Conservation (phyloP, 1,140 invertebrate species). For the Ectropis grisescens region DNA sequence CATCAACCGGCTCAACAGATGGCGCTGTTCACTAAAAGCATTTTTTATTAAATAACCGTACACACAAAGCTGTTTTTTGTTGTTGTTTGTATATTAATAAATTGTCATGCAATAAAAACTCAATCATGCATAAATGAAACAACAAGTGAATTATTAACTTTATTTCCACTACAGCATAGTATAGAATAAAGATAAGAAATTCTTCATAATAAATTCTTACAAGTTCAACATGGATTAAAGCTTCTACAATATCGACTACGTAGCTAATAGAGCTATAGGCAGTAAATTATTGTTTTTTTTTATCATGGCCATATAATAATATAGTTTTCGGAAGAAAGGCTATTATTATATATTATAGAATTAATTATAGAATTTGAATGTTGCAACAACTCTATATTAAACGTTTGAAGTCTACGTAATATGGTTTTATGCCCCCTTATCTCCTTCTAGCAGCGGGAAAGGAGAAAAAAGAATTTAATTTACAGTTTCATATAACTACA, state of each 20-base stretch:
- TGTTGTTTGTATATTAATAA: too few species aligned
- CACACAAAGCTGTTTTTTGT: too few species aligned
- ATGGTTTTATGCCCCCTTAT: conserved; percentile 55
- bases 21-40: too few species aligned
- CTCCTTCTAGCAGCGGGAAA: conserved; percentile 65
- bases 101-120: too few species aligned
- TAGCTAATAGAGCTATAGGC: conserved; percentile 45
- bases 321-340: conserved; percentile 27
- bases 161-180: conserved; percentile 53
- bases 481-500: conserved; percentile 1
- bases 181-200: conserved; percentile 44
- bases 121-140: conserved; percentile 27
- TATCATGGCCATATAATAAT: too few species aligned
- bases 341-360: conserved; percentile 29
- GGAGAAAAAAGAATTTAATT: conserved; percentile 49
- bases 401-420: conserved; percentile 29
- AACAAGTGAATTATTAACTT: conserved; percentile 32
- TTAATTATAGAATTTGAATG: conserved; percentile 39
- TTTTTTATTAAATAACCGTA: too few species aligned
- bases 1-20: conserved; percentile 20
- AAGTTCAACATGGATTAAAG: conserved; percentile 19
- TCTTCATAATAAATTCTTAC: conserved; percentile 14
- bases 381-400: conserved; percentile 51
- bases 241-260: conserved; percentile 15
- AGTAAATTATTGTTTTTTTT: too few species aligned